Evolutionary conservation across 2,797 vertebrate species (phyloP).

Genomic region (Alfaro cultratus): DNA sequence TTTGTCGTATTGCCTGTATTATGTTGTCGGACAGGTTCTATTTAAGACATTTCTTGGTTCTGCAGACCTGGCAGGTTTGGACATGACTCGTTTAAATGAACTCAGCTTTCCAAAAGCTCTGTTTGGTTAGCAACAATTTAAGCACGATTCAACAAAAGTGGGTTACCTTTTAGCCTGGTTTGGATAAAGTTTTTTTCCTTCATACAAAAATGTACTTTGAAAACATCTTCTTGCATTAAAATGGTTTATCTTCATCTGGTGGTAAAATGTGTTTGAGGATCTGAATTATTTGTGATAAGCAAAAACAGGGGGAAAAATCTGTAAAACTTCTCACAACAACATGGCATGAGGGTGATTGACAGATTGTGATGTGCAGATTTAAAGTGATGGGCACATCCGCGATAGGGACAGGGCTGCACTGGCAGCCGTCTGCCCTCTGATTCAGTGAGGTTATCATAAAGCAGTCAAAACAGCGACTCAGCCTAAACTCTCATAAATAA

Average conservation of each 20-base stretch:
- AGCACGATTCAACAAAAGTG: neutral
- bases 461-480: neutral
- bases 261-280: neutral
- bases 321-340: conserved; percentile 18
- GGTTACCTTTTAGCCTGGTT: neutral
- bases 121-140: neutral
- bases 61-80: neutral
- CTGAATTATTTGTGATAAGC: neutral
- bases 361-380: conserved; percentile 49
- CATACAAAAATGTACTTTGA: neutral
- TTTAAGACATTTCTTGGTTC: neutral
- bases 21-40: neutral
- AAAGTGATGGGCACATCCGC: conserved; percentile 53
- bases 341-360: conserved; percentile 47
- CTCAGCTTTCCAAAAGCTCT: neutral
- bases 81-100: neutral
- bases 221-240: neutral
- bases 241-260: neutral
- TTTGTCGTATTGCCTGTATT: neutral
- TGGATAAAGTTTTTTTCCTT: neutral
- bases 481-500: neutral
- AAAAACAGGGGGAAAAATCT: neutral
- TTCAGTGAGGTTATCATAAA: conserved; percentile 33
- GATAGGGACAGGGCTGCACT: conserved; percentile 33
- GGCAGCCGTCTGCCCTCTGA: conserved; percentile 32